A percentile compares a stretch with the other conserved stretches of the same genome.
Conservation (phyloP, 1,140 invertebrate species). For the Dolichoris vasculosae region DNA sequence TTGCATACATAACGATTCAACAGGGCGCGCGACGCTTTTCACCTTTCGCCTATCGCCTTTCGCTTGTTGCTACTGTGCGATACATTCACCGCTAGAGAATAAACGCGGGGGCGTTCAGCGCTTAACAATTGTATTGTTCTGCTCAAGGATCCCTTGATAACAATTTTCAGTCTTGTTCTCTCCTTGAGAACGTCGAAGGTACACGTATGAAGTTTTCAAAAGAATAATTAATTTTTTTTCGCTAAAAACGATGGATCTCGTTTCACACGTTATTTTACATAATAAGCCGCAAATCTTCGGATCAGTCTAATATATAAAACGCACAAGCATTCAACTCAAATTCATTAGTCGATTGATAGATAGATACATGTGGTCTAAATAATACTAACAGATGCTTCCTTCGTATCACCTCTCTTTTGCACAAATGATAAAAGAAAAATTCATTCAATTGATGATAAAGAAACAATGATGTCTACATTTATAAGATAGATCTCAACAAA, state of each 20-base stretch:
- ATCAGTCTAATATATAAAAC: slow-evolving; percentile 47
- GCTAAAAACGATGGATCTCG: not conserved
- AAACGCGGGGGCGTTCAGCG: slow-evolving; percentile 36
- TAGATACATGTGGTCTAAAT: not conserved
- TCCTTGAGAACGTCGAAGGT: not conserved
- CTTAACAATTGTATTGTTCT: slow-evolving; percentile 32
- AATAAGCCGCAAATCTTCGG: slow-evolving; percentile 39
- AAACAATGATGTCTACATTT: not conserved
- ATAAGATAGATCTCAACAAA: not conserved
- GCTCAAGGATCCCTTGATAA: not conserved
- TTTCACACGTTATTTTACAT: not conserved
- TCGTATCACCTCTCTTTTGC: not conserved
- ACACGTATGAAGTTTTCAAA: not conserved
- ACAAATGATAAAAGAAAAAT: slow-evolving; percentile 24
- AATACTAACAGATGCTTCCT: not conserved
- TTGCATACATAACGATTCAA: slow-evolving; percentile 67
- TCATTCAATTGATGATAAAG: slow-evolving; percentile 1
- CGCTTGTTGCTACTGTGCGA: slow-evolving; percentile 35
- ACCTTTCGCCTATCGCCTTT: not conserved
- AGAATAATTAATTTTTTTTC: not conserved
- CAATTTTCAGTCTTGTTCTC: slow-evolving; percentile 15
- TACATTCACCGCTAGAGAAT: no score
- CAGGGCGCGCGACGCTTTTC: not conserved
- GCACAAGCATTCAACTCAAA: slow-evolving; percentile 31
- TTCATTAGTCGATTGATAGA: slow-evolving; percentile 33